Percentiles rank a stretch among this genome's conserved stretches.
Evolutionary conservation across 2,888 invertebrate genomes (phyloP).

Genomic region (Macrosiphum euphorbiae): DNA sequence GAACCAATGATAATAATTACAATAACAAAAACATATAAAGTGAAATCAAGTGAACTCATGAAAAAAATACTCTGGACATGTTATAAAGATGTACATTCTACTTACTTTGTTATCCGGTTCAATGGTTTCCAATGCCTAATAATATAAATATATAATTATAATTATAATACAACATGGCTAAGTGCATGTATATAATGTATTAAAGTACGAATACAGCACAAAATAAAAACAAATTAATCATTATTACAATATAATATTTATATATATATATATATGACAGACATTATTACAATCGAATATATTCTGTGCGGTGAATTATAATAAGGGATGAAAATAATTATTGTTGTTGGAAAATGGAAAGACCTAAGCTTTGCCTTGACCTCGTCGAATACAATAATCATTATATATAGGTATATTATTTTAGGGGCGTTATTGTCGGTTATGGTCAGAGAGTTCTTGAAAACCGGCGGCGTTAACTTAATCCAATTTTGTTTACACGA

Average conservation of each 20-base stretch:
- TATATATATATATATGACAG: background rate
- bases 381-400: background rate
- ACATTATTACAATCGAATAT: background rate
- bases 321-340: background rate
- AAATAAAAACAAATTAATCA: background rate
- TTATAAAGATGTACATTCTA: background rate
- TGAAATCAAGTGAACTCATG: background rate
- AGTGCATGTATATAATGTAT: background rate
- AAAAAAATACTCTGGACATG: background rate
- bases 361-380: background rate
- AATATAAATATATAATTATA: background rate
- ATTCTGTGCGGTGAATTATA: background rate
- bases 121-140: background rate
- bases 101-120: background rate
- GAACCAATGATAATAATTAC: background rate
- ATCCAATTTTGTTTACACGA: slow-evolving; percentile 29
- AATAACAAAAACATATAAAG: background rate
- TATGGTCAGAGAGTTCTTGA: slow-evolving; percentile 34
- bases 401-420: background rate
- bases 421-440: background rate
- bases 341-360: background rate
- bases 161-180: background rate
- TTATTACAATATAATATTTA: background rate
- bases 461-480: slow-evolving; percentile 9
- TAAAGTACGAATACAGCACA: background rate